Percentiles rank a stretch among this genome's conserved stretches.
Evolutionary conservation across 2,888 invertebrate species (phyloP).

Genomic region (Malachius bipustulatus): DNA sequence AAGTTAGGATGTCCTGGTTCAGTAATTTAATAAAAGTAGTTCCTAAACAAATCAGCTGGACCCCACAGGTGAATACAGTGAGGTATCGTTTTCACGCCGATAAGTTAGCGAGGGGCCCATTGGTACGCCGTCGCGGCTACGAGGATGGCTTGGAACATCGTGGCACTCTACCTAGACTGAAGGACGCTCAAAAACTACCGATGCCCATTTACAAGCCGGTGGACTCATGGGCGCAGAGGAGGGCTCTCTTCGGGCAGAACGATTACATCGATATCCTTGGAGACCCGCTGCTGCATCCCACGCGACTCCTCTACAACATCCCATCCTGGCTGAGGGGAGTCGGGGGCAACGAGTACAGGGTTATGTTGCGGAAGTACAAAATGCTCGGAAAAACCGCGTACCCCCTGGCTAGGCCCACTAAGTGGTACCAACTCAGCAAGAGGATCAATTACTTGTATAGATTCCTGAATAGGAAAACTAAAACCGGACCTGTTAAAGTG

Average conservation of each 20-base stretch:
- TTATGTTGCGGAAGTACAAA: constrained; percentile 60
- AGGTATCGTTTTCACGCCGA: constrained; percentile 51
- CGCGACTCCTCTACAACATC: constrained; percentile 69
- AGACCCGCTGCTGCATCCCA: constrained; percentile 67
- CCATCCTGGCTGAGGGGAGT: constrained; percentile 87
- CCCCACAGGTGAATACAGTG: constrained; percentile 36
- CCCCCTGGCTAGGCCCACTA: constrained; percentile 57
- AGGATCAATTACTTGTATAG: constrained; percentile 62
- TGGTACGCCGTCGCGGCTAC: constrained; percentile 59
- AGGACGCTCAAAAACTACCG: constrained; percentile 41
- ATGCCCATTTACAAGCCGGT: constrained; percentile 62
- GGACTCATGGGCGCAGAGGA: constrained; percentile 63
- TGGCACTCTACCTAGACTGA: constrained; percentile 59
- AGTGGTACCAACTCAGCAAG: constrained; percentile 64
- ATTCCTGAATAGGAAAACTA: constrained; percentile 70
- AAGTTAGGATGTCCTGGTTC: too few relatives aligned
- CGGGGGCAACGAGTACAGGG: constrained; percentile 73
- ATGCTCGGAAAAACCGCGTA: constrained; percentile 47
- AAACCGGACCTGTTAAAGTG: constrained; percentile 41
- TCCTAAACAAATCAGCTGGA: constrained; percentile 16
- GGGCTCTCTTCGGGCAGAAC: constrained; percentile 86
- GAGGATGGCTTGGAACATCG: constrained; percentile 51
- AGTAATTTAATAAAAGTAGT: too few relatives aligned
- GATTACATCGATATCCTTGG: constrained; percentile 96
- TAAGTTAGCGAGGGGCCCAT: constrained; percentile 44